Base-by-base conservation (phyloP, 2,113 vertebrate genomes). In the Euleptes europaea region DNA sequence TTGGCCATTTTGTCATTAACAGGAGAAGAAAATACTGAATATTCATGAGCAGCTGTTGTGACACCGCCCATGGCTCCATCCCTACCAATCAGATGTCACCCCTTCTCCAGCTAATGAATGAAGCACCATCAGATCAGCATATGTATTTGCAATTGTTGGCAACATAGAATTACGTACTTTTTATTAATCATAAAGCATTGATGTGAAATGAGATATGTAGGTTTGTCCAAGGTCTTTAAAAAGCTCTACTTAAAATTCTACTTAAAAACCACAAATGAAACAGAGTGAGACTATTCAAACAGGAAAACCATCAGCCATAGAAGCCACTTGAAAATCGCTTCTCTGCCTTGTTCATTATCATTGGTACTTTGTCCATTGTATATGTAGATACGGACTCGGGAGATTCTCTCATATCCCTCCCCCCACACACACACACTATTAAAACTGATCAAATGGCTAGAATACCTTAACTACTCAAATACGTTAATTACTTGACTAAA, bases 31-130 rank as follows among this genome's bases (percentile, higher is more conserved):
- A 47, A 6, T 47, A 5, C 10, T 5, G 10, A 47, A 6, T 47
- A 47, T 6, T 47, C 98, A 99, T 99, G 96, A 96, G 38, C 95
- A 96, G 94, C 94, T 77, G 92, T 91, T 71, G 83, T 88, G 80
- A 82, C 90, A 86, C 94, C 95, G 81, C 90, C 93, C 82, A 69
- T 85, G 40, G 26, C 72, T 40, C 82, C 77, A 65, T 78, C 82
- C 87, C 66, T 31, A 75, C 95, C 94, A 95, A 95, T 95, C 79
- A 78, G 77, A 15, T 35, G 60, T 9, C 19, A 1, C 54, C 13
- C 11, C 12, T 10, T 3, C 5, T 35, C 19, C 1, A 17, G 21
- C 91, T 91, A 93, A 90, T 88, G 38, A 65, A 35, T 1, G 71
- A 28, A 82, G 86, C 23, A 47, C 87, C 26, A 31, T 47, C 28